Base-by-base conservation (phyloP, 2,797 vertebrate genomes). In the Babyrousa celebensis region DNA sequence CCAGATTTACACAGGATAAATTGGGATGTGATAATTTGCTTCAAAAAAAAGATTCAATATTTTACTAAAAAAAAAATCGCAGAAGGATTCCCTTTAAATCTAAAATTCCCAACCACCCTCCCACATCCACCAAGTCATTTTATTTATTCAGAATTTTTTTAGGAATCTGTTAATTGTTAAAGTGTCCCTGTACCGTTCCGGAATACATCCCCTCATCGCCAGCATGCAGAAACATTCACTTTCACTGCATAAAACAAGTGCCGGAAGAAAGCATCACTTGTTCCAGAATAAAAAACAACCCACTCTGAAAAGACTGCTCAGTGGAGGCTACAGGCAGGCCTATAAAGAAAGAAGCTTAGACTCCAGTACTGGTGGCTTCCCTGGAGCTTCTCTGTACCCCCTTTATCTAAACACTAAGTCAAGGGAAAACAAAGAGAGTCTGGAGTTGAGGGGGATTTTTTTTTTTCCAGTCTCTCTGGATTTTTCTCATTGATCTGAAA, bases 1-100 rank as follows among this genome's bases (percentile, higher is more conserved):
- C 96, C 96, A 97, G 96, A 98, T 98, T 98, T 97, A 97, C 77
- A 89, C 77, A 72, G 91, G 96, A 97, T 97, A 97, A 97, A 97
- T 75, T 17, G 68, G 94, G 96, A 97, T 96, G 97, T 97, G 97
- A 97, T 97, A 97, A 97, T 98, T 97, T 94, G 91, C 89, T 96
- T 97, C 93, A 97, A 97, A 98, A 98, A 98, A 97, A 96, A 96
- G 94, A 97, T 96, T 96, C 96, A 96, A 95, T 96, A 96, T 89
- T 96, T 96, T 96, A 92, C 92, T 80, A 70, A 60, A 91, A 94
- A 96, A 97, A 88, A 95, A 93, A 17, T 86, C 92, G 95, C 95
- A 97, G 92, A 97, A 97, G 96, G 94, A 97, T 97, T 97, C 91
- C 97, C 97, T 98, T 97, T 97, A 92, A 94, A 89, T 96, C 82